Percentiles rank a stretch among this genome's conserved stretches.
phyloP scores from a whole-genome alignment of 2,797 vertebrate genomes.

The Mus spretus region DNA sequence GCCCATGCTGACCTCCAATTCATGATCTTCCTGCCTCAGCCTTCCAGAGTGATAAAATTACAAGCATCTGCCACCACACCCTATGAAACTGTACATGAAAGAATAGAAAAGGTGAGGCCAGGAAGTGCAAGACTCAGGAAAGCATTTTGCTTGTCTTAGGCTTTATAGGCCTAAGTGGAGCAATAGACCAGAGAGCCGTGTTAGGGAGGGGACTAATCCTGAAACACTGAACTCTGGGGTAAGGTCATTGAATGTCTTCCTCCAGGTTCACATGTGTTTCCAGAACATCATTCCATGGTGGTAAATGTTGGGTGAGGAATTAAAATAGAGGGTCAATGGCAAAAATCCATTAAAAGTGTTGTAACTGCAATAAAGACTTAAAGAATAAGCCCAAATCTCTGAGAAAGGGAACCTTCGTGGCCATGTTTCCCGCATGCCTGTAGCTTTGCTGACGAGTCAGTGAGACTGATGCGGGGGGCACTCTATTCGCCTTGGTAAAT shows the following conservation, averaged over 20 bases:
- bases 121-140: neutral
- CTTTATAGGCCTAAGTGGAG: neutral
- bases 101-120: neutral
- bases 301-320: neutral
- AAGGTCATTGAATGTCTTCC: neutral
- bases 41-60: neutral
- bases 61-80: neutral
- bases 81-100: too few relatives aligned
- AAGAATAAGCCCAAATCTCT: neutral
- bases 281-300: neutral
- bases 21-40: neutral
- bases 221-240: neutral
- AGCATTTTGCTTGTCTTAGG: neutral
- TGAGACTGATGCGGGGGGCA: neutral
- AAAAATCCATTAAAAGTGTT: neutral
- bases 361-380: neutral
- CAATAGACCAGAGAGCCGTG: fast-evolving
- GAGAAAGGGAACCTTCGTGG: neutral
- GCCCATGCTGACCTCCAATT: neutral
- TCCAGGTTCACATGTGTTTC: neutral
- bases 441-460: neutral
- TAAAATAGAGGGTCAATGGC: neutral
- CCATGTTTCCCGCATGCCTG: neutral
- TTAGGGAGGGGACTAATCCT: neutral
- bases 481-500: neutral